Evolutionary conservation across 2,888 invertebrate species (phyloP), one percentile per base, ranked within the genome.

Genomic region (Cheilosia soror): DNA sequence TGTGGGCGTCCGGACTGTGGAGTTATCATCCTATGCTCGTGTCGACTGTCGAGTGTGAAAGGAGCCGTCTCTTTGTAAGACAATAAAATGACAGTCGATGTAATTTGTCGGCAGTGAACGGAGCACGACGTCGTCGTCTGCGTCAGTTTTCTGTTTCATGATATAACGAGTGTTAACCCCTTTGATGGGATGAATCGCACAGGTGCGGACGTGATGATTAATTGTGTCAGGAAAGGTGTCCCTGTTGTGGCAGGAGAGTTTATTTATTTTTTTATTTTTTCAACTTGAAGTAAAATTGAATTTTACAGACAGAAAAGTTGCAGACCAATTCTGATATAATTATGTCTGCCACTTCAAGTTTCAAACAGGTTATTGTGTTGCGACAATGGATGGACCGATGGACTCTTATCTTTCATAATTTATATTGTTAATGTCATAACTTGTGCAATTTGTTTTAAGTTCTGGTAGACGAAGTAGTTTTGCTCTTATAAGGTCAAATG

Each of bases 121-220:
- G 6, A 9, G 57, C 58, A 69, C 44, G 53, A 57, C 40, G 68
- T 66, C 37, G 66, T 75, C 69, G 68, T 79, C 31, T 33, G 44
- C 20, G 69, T 84, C 73, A 75, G 72, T 72, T 83, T 73, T 69
- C 49, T 49, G 78, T 68, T 51, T 57, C 62, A 62, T 68, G 73
- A 58, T 68, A 68, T 83, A 73, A 68, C 66, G n/a, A 78, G 73
- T 73, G 73, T 65, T 79, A 84, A 84, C 73, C 84, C 79, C 75
- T 75, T 80, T 79, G 75, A 79, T 65, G 75, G 69, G 58, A 75
- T 69, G 79, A 75, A 65, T 68, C 62, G 75, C 75, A 84, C 75
- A 79, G 84, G 84, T 84, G 84, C 60, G 71, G 65, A 84, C 84
- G 84, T 84, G 79, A 84, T 79, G 84, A 84, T 79, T 71, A 75